phyloP scores from a whole-genome alignment of 2,888 invertebrate genomes.

The Heliconius ismenius region DNA sequence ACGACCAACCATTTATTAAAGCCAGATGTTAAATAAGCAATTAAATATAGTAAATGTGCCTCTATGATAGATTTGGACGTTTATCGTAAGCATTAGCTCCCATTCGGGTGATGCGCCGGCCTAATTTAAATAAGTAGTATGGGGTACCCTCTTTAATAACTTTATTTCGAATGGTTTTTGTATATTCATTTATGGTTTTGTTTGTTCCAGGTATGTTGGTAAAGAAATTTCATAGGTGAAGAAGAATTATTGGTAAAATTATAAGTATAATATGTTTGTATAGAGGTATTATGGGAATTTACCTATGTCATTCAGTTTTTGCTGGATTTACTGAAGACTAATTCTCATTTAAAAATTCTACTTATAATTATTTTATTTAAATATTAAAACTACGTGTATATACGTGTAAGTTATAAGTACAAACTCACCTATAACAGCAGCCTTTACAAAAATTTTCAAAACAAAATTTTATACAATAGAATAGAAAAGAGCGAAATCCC shows the following conservation, averaged over 20 bases:
- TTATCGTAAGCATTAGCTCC: conserved; percentile 46
- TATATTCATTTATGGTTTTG: conserved; percentile 21
- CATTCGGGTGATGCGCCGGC: conserved; percentile 44
- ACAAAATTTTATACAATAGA: conserved; percentile 44
- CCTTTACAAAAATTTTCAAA: conserved; percentile 32
- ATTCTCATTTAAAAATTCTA: neutral
- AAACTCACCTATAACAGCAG: conserved; percentile 18
- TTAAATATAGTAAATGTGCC: conserved; percentile 53
- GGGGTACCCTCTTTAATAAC: conserved; percentile 20
- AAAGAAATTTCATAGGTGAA: neutral
- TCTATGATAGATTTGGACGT: conserved; percentile 46
- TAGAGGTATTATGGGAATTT: neutral
- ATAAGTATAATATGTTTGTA: neutral
- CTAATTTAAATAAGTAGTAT: conserved; percentile 41
- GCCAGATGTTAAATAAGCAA: conserved; percentile 68
- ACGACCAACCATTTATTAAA: conserved; percentile 61
- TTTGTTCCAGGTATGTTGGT: conserved; percentile 49
- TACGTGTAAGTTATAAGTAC: neutral
- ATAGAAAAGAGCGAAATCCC: conserved; percentile 56
- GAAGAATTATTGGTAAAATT: neutral
- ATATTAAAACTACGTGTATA: neutral
- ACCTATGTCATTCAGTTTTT: neutral
- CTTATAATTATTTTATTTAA: neutral
- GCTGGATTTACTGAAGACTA: neutral
- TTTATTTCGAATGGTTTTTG: conserved; percentile 15